A percentile compares a stretch with the other conserved stretches of the same genome.
phyloP scores from a whole-genome alignment of 2,113 vertebrate species.

The Tauraco erythrolophus region DNA sequence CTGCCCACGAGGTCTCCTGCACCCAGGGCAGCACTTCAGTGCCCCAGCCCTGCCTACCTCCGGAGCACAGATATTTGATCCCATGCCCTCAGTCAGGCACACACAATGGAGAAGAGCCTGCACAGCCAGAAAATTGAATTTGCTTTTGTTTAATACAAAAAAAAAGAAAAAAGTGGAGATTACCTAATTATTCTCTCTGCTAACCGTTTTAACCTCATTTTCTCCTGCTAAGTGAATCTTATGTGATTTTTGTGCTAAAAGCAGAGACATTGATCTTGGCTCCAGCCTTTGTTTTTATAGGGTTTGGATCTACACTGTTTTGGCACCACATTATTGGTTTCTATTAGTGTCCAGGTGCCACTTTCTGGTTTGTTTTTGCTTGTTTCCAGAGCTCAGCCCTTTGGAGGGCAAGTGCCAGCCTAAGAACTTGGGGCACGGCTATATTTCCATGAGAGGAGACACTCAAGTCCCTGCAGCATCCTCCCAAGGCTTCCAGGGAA shows the following conservation, averaged over 20 bases:
- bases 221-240: neutral
- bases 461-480: neutral
- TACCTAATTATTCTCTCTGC: neutral
- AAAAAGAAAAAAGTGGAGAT: neutral
- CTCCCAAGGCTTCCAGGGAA: neutral
- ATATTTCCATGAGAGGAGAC: neutral
- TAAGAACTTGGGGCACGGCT: neutral
- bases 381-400: neutral
- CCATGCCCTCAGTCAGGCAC: neutral
- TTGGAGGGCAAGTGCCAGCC: neutral
- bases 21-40: neutral
- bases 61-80: neutral
- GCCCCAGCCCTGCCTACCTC: neutral
- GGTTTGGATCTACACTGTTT: neutral
- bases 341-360: neutral
- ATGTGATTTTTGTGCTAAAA: neutral
- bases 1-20: rapidly evolving
- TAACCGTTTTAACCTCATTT: slow-evolving; percentile 21
- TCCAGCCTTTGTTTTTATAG: neutral
- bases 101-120: neutral
- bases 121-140: neutral
- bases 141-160: neutral
- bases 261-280: slow-evolving; percentile 8
- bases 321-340: neutral
- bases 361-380: neutral